Percentiles rank a stretch among this genome's conserved stretches.
These are phyloP conservation scores for Enteromius unitaeniatus DNA, from an alignment of 2,797 vertebrate genomes.

Conservation along the genomic window DNA sequence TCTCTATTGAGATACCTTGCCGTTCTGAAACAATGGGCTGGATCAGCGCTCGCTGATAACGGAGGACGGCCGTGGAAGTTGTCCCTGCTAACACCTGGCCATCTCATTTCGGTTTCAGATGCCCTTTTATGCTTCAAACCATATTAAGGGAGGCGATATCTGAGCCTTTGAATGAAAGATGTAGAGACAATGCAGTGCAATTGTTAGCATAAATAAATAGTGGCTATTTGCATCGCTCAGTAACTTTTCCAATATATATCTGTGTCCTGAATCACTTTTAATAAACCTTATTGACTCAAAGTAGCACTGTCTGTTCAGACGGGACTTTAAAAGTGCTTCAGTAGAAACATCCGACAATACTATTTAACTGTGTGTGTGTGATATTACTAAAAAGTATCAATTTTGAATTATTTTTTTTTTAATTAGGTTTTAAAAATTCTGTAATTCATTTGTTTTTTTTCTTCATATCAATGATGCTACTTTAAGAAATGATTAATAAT, in stretches of 20 bases:
- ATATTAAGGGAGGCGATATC: conserved; percentile 25
- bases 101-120: conserved; percentile 43
- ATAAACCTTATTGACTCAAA: neutral
- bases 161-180: conserved; percentile 69
- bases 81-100: conserved; percentile 81
- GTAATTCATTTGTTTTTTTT: neutral
- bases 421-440: neutral
- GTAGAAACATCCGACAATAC: neutral
- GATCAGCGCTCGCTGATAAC: conserved; percentile 74
- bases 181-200: conserved; percentile 60
- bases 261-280: neutral
- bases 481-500: neutral
- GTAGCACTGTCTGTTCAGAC: neutral
- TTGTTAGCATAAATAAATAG: conserved; percentile 27
- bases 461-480: neutral
- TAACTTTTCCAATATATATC: conserved; percentile 15
- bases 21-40: conserved; percentile 76
- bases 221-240: neutral
- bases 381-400: neutral
- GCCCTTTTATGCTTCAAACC: conserved; percentile 52
- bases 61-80: conserved; percentile 77
- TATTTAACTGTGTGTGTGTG: neutral
- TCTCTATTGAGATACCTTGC: conserved; percentile 78
- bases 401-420: neutral
- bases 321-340: neutral